These are phyloP conservation scores for Progne subis DNA, from an alignment of 2,113 vertebrate genomes.

Conservation along the genomic window DNA sequence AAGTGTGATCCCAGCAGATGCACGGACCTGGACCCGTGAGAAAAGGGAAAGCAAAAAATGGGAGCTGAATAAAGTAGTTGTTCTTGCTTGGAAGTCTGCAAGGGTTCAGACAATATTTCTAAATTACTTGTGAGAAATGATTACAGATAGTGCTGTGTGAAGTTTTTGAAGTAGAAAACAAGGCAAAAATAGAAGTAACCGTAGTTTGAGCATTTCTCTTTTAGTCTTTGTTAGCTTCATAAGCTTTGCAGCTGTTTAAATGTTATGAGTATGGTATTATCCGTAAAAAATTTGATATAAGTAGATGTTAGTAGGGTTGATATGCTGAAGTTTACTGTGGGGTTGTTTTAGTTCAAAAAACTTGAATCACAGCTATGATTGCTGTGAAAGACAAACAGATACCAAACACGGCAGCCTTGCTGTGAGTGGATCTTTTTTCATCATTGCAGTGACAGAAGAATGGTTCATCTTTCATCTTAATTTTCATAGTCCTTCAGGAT, in stretches of 20 bases:
- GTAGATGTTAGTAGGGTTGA: neutral
- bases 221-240: neutral
- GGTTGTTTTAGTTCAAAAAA: neutral
- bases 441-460: neutral
- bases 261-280: neutral
- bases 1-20: neutral
- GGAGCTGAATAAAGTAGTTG: neutral
- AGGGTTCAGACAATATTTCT: neutral
- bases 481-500: neutral
- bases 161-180: neutral
- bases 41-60: neutral
- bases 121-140: neutral
- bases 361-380: neutral
- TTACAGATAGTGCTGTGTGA: neutral
- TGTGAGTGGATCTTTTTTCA: neutral
- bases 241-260: neutral
- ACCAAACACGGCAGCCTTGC: neutral
- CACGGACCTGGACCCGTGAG: neutral
- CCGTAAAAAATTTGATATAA: neutral
- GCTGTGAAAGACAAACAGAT: neutral
- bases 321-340: neutral
- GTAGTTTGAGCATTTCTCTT: neutral
- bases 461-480: neutral
- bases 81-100: neutral
- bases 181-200: neutral